Percentiles rank a stretch among this genome's conserved stretches.
These are phyloP conservation scores for Lagorchestes hirsutus DNA, from an alignment of 2,797 vertebrate species.

Conservation along the genomic window DNA sequence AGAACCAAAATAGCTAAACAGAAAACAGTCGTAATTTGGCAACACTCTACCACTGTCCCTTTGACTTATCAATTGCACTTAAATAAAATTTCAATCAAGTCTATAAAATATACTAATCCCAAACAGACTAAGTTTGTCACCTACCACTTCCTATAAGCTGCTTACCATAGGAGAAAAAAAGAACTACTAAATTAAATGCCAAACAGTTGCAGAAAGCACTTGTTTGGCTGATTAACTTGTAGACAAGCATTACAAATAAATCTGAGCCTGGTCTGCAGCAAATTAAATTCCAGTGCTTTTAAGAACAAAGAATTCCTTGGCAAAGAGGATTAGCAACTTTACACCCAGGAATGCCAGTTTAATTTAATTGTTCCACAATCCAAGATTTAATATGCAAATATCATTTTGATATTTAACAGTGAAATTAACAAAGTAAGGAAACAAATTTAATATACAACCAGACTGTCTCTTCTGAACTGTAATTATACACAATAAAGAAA, in stretches of 20 bases:
- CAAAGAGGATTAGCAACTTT: constrained; percentile 91
- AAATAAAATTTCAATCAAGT: constrained; percentile 88
- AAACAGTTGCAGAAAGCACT: constrained; percentile 87
- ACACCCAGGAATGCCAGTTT: constrained; percentile 89
- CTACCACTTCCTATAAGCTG: constrained; percentile 89
- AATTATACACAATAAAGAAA: constrained; percentile 86
- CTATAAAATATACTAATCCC: constrained; percentile 89
- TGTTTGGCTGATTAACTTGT: constrained; percentile 90
- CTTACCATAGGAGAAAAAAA: constrained; percentile 85
- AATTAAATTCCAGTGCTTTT: constrained; percentile 91
- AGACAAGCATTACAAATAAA: constrained; percentile 91
- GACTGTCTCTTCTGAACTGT: constrained; percentile 81
- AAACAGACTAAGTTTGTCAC: constrained; percentile 89
- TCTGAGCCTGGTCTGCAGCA: constrained; percentile 87
- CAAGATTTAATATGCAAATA: constrained; percentile 90
- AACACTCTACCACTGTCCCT: constrained; percentile 82
- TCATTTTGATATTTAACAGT: constrained; percentile 86
- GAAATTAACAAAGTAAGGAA: constrained; percentile 85
- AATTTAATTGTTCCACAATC: constrained; percentile 90
- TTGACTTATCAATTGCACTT: constrained; percentile 86
- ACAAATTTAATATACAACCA: constrained; percentile 84
- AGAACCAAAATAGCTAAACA: constrained; percentile 62
- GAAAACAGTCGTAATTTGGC: constrained; percentile 81
- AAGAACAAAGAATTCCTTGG: constrained; percentile 89
- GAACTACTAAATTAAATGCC: constrained; percentile 89